phyloP scores from a whole-genome alignment of 53 echinoderm and acorn worm genomes.

The Mesocentrotus franciscanus region DNA sequence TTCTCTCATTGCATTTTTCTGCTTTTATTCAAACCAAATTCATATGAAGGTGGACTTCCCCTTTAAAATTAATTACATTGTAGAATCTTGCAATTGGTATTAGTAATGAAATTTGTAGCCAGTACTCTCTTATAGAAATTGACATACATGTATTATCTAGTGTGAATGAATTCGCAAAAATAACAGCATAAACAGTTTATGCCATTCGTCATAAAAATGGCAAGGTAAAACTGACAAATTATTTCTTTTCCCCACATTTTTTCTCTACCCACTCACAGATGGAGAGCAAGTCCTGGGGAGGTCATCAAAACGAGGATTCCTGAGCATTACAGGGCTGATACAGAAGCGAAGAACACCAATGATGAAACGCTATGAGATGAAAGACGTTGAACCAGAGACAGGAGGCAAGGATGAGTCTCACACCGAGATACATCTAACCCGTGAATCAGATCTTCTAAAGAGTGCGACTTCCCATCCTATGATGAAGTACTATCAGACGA shows the following conservation, averaged over 20 bases:
- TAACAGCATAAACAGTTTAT: too few species aligned
- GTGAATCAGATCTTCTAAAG: not conserved
- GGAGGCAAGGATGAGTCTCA: not conserved
- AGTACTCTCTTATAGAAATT: too few species aligned
- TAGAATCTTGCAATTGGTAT: too few species aligned
- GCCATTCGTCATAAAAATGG: too few species aligned
- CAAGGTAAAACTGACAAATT: too few species aligned
- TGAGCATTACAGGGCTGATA: slow-evolving; percentile 46
- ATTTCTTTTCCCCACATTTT: not conserved
- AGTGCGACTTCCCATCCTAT: not conserved
- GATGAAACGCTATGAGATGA: slow-evolving; percentile 40
- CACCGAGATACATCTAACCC: not conserved
- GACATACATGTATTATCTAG: too few species aligned
- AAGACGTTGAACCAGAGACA: not conserved
- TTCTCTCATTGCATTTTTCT: too few species aligned
- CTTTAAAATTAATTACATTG: too few species aligned
- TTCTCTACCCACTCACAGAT: not conserved
- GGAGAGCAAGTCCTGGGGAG: not conserved
- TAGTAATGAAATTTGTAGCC: too few species aligned
- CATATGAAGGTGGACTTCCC: too few species aligned
- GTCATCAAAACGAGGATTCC: not conserved
- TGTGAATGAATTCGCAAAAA: too few species aligned
- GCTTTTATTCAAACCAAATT: too few species aligned
- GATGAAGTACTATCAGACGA: not conserved
- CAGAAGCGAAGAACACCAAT: slow-evolving; percentile 30